Percentiles rank a stretch among this genome's conserved stretches.
Evolutionary conservation across 2,113 vertebrate species (phyloP).

Genomic region (Oncorhynchus masou): DNA sequence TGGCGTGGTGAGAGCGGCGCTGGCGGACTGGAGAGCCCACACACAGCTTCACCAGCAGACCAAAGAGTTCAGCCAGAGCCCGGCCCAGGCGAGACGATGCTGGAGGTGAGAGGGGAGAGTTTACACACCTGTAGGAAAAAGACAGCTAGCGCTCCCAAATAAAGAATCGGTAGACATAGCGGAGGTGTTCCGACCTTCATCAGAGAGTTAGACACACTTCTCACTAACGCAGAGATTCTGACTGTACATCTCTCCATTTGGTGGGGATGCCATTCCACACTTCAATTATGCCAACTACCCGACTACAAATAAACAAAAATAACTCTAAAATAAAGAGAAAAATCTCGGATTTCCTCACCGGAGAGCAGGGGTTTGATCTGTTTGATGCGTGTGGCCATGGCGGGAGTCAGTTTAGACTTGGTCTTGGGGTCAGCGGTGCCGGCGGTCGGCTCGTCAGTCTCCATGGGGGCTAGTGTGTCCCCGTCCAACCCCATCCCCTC

Average conservation of each 20-base stretch:
- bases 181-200: no score
- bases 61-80: conserved; percentile 90
- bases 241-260: no score
- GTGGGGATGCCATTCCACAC: no score
- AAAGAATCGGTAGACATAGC: no score
- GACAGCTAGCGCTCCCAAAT: no score
- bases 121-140: background rate
- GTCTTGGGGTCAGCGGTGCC: conserved; percentile 80
- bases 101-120: conserved; percentile 46
- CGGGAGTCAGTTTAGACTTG: conserved; percentile 91
- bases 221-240: no score
- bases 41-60: conserved; percentile 89
- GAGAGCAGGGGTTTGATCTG: conserved; percentile 92
- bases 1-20: conserved; percentile 88
- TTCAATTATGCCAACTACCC: background rate
- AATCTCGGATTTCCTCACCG: conserved; percentile 65
- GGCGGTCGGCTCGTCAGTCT: conserved; percentile 86
- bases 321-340: background rate
- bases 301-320: background rate
- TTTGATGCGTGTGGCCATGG: conserved; percentile 93
- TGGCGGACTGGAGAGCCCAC: conserved; percentile 92
- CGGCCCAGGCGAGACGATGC: conserved; percentile 88
- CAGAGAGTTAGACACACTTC: background rate
- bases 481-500: conserved; percentile 91
- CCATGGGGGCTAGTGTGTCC: conserved; percentile 89